Percentiles rank a stretch among this genome's conserved stretches.
phyloP scores from a whole-genome alignment of 1,140 invertebrate genomes.

The Oscheius sp. region DNA sequence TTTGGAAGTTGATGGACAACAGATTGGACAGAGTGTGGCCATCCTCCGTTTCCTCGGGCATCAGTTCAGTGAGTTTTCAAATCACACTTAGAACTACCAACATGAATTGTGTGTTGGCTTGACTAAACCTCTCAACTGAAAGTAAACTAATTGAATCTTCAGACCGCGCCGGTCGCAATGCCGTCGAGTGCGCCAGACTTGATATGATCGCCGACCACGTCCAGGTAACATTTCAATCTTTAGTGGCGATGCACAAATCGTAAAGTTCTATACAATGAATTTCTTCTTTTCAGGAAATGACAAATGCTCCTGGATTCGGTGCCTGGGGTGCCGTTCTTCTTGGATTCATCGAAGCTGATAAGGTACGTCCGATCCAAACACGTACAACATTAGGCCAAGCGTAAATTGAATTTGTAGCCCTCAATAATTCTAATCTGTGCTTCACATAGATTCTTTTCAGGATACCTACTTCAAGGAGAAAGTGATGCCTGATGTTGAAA shows the following conservation, averaged over 20 bases:
- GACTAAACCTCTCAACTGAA: no score
- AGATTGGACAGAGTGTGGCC: constrained; percentile 47
- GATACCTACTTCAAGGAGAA: constrained; percentile 48
- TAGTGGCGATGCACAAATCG: background rate
- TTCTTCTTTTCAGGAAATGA: constrained; percentile 23
- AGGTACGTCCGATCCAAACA: constrained; percentile 15
- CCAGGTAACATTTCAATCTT: background rate
- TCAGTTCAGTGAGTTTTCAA: constrained; percentile 42
- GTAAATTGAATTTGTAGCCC: constrained; percentile 16
- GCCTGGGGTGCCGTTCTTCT: constrained; percentile 41
- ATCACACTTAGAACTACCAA: no score
- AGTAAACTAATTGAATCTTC: no score
- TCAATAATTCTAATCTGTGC: constrained; percentile 8
- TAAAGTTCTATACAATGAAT: background rate
- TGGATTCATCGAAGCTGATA: constrained; percentile 35
- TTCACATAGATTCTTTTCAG: constrained; percentile 38
- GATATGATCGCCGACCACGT: constrained; percentile 46
- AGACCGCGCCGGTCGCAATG: constrained; percentile 38
- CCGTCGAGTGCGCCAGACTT: constrained; percentile 42
- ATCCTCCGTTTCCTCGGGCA: constrained; percentile 46
- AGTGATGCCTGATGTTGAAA: constrained; percentile 42
- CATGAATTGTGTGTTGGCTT: no score
- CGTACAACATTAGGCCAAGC: no score
- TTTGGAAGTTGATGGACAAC: constrained; percentile 52
- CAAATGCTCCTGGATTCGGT: constrained; percentile 32